Base-by-base conservation (phyloP, 1,140 invertebrate species). In the Holcopasites calliopsidis region DNA sequence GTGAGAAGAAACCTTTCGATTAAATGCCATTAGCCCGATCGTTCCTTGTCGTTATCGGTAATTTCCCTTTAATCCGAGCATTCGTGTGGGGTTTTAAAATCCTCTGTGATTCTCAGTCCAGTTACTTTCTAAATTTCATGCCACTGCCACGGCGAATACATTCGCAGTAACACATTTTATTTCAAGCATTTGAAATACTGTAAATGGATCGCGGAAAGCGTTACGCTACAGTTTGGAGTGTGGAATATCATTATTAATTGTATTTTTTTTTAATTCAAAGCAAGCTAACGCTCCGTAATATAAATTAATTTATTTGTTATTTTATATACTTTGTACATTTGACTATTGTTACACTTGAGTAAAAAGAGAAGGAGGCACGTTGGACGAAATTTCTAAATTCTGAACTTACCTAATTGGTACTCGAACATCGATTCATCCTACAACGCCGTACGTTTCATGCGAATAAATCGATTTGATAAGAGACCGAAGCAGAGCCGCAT, bases 1-100 rank as follows among this genome's bases (percentile, higher is more conserved):
- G 40, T 28, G 68, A 58, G 68, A 60, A 70, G 54, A 70, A 70
- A 70, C 68, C 68, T 70, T 70, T 70, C 31, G 54, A 58, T 58
- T 70, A 70, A 70, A 70, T 70, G 42, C 40, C 68, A 70, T 70
- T 70, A 70, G 68, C n/a, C 38, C 68, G 55, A 70, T 70, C 40
- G 54, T 57, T 21, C 28, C 40, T 54, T 58, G 31, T 47, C 23
- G 68, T 70, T 70, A 58, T 40, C 64, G 49, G 13, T 66, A 66
- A 66, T 58, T 58, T 70, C 31, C 21, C 21, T 70, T 58, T 58
- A 70, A 70, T 70, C 54, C 31, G 13, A 35, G 28, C 21, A 26
- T 26, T 38, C 40, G 54, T 16, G 16, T 35, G 7, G 31, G 13
- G 33, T 70, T 58, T 49, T 2, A 23, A n/a, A 35, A 23, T 49